These are phyloP conservation scores for Lacanobia oleracea DNA, from an alignment of 2,888 invertebrate genomes.

Conservation along the genomic window DNA sequence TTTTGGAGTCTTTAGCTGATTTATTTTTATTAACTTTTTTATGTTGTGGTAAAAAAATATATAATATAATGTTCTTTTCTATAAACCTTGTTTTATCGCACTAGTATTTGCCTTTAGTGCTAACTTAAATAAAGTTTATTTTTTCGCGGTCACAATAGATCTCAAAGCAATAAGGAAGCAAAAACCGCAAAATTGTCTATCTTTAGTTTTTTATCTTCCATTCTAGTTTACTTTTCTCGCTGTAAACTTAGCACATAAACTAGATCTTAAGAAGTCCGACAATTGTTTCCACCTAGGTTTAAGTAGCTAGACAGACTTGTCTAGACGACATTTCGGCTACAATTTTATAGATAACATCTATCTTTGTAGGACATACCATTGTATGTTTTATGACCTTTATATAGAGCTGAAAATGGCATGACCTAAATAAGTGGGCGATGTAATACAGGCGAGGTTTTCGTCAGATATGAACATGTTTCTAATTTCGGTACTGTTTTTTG, in stretches of 20 bases:
- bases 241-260: constrained; percentile 27
- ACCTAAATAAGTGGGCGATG: constrained; percentile 29
- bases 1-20: no score
- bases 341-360: constrained; percentile 65
- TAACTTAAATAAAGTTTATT: no score
- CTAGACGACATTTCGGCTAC: constrained; percentile 65
- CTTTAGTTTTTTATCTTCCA: constrained; percentile 23
- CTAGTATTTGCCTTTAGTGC: neutral
- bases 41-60: no score
- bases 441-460: constrained; percentile 15
- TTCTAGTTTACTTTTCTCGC: constrained; percentile 25
- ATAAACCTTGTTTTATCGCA: neutral
- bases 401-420: constrained; percentile 44
- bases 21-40: no score
- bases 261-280: constrained; percentile 35
- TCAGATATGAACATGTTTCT: constrained; percentile 46
- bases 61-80: no score
- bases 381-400: constrained; percentile 47
- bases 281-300: constrained; percentile 43
- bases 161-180: constrained; percentile 22
- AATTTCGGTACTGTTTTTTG: constrained; percentile 59
- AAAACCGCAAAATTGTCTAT: constrained; percentile 16
- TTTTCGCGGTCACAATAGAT: neutral
- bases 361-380: constrained; percentile 34
- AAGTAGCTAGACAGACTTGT: constrained; percentile 49